These are phyloP conservation scores for Malurus cyaneus DNA, from an alignment of 2,113 vertebrate genomes.

Conservation along the genomic window DNA sequence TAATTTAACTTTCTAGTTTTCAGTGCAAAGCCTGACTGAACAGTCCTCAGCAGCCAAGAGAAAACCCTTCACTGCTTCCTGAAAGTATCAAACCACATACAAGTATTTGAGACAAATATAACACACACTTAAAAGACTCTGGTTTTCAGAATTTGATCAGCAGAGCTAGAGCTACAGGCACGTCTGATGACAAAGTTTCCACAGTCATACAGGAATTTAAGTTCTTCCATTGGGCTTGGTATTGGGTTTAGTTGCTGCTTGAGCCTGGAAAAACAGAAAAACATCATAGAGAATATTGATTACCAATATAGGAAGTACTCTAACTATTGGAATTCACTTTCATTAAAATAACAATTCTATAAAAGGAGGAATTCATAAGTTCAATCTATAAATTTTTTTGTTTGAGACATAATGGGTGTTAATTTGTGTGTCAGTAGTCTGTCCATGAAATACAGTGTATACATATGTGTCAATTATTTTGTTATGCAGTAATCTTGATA, in stretches of 20 bases:
- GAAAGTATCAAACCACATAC: background rate
- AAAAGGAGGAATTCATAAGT: background rate
- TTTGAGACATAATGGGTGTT: background rate
- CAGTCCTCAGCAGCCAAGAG: background rate
- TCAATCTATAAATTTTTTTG: background rate
- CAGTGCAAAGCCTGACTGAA: background rate
- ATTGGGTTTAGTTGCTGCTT: background rate
- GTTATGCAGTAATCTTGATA: background rate
- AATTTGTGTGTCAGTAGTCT: background rate
- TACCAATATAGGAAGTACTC: background rate
- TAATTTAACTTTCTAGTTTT: background rate
- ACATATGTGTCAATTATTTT: background rate
- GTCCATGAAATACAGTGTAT: background rate
- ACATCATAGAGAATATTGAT: background rate
- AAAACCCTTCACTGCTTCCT: background rate
- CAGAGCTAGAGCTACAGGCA: background rate
- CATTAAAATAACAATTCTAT: background rate
- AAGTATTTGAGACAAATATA: background rate
- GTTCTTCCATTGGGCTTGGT: background rate
- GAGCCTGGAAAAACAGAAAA: background rate
- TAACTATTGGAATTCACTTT: background rate
- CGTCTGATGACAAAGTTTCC: background rate
- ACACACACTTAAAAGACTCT: background rate
- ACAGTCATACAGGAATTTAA: background rate
- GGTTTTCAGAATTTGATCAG: background rate